Conservation (phyloP, 2,797 vertebrate species). For the Monodelphis domestica region DNA sequence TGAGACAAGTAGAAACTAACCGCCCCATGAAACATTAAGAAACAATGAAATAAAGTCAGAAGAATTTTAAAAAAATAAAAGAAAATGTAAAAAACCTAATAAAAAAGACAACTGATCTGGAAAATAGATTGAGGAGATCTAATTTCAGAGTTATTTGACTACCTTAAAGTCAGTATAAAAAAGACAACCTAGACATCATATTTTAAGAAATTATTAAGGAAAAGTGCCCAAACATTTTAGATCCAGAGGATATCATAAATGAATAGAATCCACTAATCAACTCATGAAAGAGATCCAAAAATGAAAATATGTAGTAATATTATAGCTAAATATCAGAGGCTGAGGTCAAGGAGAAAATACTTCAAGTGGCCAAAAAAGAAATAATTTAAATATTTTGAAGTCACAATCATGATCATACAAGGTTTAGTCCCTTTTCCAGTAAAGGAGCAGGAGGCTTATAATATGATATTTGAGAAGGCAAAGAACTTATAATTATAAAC, state of each 20-base stretch:
- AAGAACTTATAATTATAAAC: no score
- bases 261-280: no score
- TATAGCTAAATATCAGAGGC: not conserved
- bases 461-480: no score
- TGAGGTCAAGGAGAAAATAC: not conserved
- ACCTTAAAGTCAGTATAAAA: not conserved
- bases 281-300: no score
- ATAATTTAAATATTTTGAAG: not conserved
- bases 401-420: not conserved
- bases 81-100: not conserved
- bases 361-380: not conserved
- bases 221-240: not conserved
- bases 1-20: not conserved
- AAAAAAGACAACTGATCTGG: not conserved
- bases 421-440: not conserved
- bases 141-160: not conserved
- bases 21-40: not conserved
- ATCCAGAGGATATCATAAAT: not conserved
- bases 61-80: not conserved
- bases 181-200: not conserved
- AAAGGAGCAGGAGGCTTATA: not conserved
- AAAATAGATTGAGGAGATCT: not conserved
- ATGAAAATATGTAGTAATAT: not conserved
- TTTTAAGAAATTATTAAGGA: not conserved
- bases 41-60: not conserved